Conservation (phyloP, 2,888 invertebrate species). For the Tyria jacobaeae region DNA sequence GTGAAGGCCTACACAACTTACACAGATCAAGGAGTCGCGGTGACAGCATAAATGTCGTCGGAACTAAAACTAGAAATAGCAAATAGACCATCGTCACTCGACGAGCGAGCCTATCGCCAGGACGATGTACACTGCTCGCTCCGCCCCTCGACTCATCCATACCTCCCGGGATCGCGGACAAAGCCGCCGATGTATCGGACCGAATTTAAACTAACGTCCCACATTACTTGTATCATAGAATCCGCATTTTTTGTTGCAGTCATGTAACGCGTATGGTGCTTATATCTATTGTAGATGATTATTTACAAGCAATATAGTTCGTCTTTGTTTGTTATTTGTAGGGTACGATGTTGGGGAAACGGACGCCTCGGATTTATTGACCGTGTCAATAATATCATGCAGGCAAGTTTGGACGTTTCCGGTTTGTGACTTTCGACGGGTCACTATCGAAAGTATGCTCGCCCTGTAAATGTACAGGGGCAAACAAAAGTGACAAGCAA, state of each 20-base stretch:
- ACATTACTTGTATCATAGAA: conserved; percentile 52
- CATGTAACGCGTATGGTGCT: conserved; percentile 79
- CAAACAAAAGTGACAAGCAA: conserved; percentile 23
- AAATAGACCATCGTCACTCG: conserved; percentile 65
- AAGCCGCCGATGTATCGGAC: conserved; percentile 66
- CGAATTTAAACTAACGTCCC: conserved; percentile 73
- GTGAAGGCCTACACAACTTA: conserved; percentile 89
- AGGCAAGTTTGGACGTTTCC: conserved; percentile 53
- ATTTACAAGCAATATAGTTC: conserved; percentile 66
- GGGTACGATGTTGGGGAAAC: conserved; percentile 57
- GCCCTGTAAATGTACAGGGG: conserved; percentile 34
- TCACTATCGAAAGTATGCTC: conserved; percentile 29
- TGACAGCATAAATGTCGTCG: conserved; percentile 92
- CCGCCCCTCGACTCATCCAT: conserved; percentile 42
- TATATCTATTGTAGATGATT: conserved; percentile 65
- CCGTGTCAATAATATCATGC: conserved; percentile 57
- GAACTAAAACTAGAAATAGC: conserved; percentile 82
- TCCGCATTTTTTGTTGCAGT: conserved; percentile 71
- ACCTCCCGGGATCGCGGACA: conserved; percentile 48
- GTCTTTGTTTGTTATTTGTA: conserved; percentile 50
- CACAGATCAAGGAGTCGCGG: conserved; percentile 93
- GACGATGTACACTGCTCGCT: conserved; percentile 52
- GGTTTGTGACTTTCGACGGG: conserved; percentile 31
- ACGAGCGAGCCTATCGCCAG: conserved; percentile 27
- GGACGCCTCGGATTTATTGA: conserved; percentile 68